Percentiles rank a stretch among this genome's conserved stretches.
phyloP scores from a whole-genome alignment of 2,113 vertebrate species.

The Carassius auratus region DNA sequence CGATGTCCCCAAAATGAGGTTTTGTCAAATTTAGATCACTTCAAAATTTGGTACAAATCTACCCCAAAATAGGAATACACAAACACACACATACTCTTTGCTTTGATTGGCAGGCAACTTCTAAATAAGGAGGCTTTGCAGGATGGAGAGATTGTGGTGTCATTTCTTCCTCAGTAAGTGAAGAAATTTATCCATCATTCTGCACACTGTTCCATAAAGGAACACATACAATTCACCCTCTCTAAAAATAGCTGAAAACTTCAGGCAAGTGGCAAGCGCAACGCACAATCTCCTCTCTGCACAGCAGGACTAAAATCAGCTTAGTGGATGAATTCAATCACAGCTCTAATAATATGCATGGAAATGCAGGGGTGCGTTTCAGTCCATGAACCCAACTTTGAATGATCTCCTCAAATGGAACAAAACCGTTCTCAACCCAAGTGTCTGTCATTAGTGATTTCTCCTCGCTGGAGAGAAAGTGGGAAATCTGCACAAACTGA shows the following conservation, averaged over 20 bases:
- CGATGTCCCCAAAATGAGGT: too few species aligned
- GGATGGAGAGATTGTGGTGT: conserved; percentile 14
- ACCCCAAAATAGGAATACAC: too few species aligned
- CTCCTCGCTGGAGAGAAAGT: neutral
- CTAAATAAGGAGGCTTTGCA: conserved; percentile 14
- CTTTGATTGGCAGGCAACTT: conserved; percentile 15
- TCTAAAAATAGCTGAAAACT: conserved; percentile 39
- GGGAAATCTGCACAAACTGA: neutral
- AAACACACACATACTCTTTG: too few species aligned
- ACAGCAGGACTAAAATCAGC: conserved; percentile 5
- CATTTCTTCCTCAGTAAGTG: conserved; percentile 13
- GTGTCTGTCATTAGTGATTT: conserved; percentile 2
- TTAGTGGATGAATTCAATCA: conserved; percentile 25
- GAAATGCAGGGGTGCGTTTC: neutral
- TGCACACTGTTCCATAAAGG: conserved; percentile 8
- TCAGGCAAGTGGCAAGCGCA: conserved; percentile 12
- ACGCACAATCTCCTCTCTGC: conserved; percentile 1
- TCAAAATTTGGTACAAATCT: too few species aligned
- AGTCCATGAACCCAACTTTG: neutral
- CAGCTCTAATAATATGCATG: neutral
- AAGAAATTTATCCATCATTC: conserved; percentile 31
- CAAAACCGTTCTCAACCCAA: neutral
- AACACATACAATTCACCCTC: conserved; percentile 19
- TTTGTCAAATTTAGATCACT: too few species aligned
- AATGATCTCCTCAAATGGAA: neutral